Percentiles rank a stretch among this genome's conserved stretches.
phyloP scores from a whole-genome alignment of 2,888 invertebrate genomes.

The Bellardia pandia region DNA sequence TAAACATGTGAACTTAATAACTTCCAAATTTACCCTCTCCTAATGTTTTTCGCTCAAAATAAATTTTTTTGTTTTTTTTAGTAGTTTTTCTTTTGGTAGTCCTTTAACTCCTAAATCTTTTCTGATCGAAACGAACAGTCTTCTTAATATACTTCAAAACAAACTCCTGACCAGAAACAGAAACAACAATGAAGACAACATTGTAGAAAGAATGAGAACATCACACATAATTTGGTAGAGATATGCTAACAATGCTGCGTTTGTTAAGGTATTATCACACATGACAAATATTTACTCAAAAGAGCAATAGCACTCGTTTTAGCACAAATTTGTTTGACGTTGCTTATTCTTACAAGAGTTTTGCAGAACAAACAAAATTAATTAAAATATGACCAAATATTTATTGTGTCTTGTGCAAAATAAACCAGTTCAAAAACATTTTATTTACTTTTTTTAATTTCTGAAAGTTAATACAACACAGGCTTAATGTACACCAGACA shows the following conservation, averaged over 20 bases:
- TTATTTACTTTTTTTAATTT: background rate
- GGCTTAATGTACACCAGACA: slow-evolving; percentile 41
- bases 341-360: no score
- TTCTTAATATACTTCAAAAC: background rate
- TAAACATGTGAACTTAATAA: no score
- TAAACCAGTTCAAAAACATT: no score
- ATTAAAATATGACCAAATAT: no score
- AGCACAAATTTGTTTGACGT: no score
- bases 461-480: slow-evolving; percentile 55
- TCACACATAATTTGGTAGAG: slow-evolving; percentile 1
- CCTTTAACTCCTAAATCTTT: slow-evolving; percentile 10
- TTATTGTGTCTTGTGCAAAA: no score
- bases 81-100: background rate
- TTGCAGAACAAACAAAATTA: no score
- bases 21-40: no score
- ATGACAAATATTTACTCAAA: no score
- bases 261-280: background rate
- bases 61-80: no score
- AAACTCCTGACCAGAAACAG: background rate
- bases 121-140: background rate
- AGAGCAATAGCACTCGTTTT: no score
- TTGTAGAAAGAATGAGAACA: background rate
- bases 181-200: background rate
- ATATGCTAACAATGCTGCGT: background rate
- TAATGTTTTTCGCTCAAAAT: no score